A percentile compares a stretch with the other conserved stretches of the same genome.
Conservation (phyloP, 2,113 vertebrate genomes). For the Glareola pratincola region DNA sequence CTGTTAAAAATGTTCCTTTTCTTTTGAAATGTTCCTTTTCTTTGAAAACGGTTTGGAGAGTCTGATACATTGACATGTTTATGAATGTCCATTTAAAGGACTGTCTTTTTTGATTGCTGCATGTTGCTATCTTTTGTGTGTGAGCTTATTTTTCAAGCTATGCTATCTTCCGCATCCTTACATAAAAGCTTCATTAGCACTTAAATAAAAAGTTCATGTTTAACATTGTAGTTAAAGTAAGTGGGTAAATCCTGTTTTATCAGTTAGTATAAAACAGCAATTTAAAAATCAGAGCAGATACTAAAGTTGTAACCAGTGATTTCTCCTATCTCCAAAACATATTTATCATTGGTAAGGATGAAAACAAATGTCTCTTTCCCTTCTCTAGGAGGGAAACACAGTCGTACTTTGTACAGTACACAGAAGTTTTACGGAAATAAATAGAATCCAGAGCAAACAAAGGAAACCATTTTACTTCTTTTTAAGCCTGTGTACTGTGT, state of each 20-base stretch:
- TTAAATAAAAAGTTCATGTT: neutral
- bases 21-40: neutral
- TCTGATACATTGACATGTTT: neutral
- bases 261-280: neutral
- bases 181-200: neutral
- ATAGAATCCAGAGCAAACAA: neutral
- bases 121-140: neutral
- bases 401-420: neutral
- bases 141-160: neutral
- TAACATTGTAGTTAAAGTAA: neutral
- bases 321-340: neutral
- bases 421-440: neutral
- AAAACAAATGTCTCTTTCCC: neutral
- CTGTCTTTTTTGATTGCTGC: neutral
- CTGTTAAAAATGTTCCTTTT: neutral
- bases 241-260: neutral
- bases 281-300: neutral
- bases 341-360: neutral
- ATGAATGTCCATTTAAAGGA: neutral
- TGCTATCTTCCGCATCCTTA: neutral
- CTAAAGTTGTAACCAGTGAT: neutral
- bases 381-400: neutral
- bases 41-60: neutral
- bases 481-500: neutral
- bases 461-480: neutral